A percentile compares a stretch with the other conserved stretches of the same genome.
These are phyloP conservation scores for Platygyra sinensis DNA, from an alignment of 64 coral and sea anemone genomes.

Conservation along the genomic window DNA sequence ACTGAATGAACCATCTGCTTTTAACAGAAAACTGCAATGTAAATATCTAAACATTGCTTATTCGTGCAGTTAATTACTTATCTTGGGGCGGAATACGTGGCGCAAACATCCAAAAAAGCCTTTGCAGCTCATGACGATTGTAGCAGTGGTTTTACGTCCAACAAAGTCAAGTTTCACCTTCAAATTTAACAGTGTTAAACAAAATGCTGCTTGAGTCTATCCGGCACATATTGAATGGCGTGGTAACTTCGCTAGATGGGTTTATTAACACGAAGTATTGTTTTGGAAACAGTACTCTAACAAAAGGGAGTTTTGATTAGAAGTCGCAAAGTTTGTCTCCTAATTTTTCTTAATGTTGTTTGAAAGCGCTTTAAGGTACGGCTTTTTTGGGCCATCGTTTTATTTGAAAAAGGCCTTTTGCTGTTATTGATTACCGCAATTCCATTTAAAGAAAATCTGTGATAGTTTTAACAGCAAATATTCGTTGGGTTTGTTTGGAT, in stretches of 20 bases:
- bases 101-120: background rate
- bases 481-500: background rate
- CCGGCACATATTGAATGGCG: no score
- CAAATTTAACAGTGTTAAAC: no score
- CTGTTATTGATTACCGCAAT: background rate
- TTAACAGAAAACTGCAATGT: conserved; percentile 10
- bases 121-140: background rate
- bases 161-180: no score
- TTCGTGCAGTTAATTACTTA: conserved; percentile 11
- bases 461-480: conserved; percentile 3
- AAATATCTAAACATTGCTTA: background rate
- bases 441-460: background rate
- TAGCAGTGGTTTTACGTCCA: background rate
- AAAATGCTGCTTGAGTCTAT: background rate
- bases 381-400: background rate
- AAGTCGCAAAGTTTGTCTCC: background rate
- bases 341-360: background rate
- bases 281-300: background rate
- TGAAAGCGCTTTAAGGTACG: background rate
- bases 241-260: background rate
- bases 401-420: background rate
- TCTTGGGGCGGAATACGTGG: background rate
- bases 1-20: conserved; percentile 28
- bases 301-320: background rate
- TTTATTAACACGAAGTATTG: background rate